Base-by-base conservation (phyloP, 2,888 invertebrate genomes). In the Capitulum mitella region DNA sequence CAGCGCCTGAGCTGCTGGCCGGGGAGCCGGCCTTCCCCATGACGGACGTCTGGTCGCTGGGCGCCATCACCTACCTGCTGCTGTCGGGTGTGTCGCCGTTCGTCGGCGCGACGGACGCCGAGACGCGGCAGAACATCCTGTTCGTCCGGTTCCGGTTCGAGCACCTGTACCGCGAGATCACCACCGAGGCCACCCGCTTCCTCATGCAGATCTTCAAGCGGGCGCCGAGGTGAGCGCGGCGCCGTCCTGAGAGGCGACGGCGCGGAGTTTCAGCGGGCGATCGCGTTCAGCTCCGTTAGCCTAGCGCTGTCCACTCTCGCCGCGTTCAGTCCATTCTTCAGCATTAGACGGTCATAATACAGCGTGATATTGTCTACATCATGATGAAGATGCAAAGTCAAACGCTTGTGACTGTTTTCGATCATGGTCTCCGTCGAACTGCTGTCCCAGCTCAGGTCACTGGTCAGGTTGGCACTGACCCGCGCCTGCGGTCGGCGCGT, bases 41-140 rank as follows among this genome's bases (percentile, higher is more conserved):
- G 85, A 93, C 94, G 5, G 99, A 99, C 87, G 91, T 98, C 83
- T 99, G 98, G 99, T 92, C 94, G 34, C 90, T 98, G 78, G 98
- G 97, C 78, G 94, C 94, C 22, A 87, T 98, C 12, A 89, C 94
- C 0, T 99, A 98, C 87, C 89, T 97, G 74, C 89, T 99, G 88
- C 87, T 99, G 82, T 97, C 97, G 6, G 98, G 98, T 29, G 91
- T 90, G 80, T 92, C 97, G 78, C 97, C 98, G 77, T 99, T 96
- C 91, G 89, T 89, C 80, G 97, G 96, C 5, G 88, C 87, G 5
- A 92, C 92, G 83, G 91, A 76, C n/a, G 22, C 40, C 74, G 97
- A 97, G 86, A 95, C 94, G 10, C 90, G 92, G 82, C 93, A 94
- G 86, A 97, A 98, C 87, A 94, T 97, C 83, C 90, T 92, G 82